phyloP scores from a whole-genome alignment of 1,140 invertebrate genomes.

The Reticulitermes speratus region DNA sequence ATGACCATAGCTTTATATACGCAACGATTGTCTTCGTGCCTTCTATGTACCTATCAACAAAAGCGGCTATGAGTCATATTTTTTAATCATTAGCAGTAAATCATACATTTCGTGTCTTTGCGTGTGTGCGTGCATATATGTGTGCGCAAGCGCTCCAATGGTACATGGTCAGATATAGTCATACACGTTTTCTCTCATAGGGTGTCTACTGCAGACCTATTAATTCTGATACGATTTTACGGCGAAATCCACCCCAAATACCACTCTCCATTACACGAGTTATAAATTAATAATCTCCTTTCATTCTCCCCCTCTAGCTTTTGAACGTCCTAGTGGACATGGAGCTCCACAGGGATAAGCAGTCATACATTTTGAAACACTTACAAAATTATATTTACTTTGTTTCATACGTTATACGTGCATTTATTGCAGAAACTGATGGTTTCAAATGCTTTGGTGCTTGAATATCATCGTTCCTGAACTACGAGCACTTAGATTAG shows the following conservation, averaged over 20 bases:
- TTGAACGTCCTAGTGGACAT: neutral
- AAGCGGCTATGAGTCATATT: neutral
- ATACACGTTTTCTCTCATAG: neutral
- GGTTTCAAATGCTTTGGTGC: no score
- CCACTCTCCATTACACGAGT: neutral
- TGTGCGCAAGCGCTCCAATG: neutral
- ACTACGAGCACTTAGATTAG: no score
- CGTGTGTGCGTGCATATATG: neutral
- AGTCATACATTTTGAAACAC: no score
- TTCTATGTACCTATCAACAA: neutral
- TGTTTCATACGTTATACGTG: no score
- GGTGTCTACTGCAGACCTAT: neutral
- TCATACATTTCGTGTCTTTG: neutral
- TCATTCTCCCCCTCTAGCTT: neutral
- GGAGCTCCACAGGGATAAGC: neutral
- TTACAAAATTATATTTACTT: no score
- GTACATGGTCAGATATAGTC: neutral
- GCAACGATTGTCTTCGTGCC: neutral
- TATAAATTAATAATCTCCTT: neutral
- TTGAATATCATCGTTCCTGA: no score
- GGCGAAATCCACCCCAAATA: neutral
- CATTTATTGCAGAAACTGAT: no score
- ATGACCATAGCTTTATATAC: neutral
- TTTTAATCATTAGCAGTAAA: neutral
- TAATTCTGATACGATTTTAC: neutral